Conservation (phyloP, 2,113 vertebrate species). For the Tragulus kanchil region DNA sequence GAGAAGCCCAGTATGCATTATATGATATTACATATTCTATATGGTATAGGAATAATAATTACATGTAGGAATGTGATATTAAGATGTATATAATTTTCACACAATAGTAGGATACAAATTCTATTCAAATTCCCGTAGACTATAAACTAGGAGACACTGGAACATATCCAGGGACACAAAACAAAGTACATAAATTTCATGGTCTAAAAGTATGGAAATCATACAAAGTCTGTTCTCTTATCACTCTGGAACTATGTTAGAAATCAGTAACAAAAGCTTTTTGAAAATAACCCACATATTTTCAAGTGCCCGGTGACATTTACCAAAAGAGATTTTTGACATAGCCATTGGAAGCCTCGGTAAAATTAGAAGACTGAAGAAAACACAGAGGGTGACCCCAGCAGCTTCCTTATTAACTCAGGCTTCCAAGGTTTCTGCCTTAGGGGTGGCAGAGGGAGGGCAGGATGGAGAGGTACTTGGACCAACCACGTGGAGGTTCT, state of each 20-base stretch:
- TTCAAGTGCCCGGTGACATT: neutral
- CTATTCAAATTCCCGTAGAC: neutral
- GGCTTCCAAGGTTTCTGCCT: neutral
- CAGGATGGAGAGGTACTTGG: neutral
- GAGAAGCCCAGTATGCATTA: neutral
- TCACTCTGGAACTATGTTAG: neutral
- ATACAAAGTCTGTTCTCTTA: neutral
- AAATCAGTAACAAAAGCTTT: neutral
- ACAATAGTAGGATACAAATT: neutral
- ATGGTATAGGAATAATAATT: neutral
- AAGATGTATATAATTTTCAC: neutral
- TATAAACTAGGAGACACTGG: neutral
- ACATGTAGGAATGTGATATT: neutral
- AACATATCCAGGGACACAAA: neutral
- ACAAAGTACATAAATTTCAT: neutral
- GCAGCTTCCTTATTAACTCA: neutral
- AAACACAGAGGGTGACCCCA: neutral
- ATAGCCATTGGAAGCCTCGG: neutral
- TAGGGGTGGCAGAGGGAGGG: neutral
- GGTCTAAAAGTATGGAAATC: neutral
- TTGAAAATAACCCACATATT: neutral
- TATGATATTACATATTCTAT: neutral
- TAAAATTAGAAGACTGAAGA: neutral
- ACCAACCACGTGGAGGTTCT: neutral
- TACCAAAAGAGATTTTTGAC: neutral